These are phyloP conservation scores for Drosophila yooni DNA, from an alignment of 2,888 invertebrate species.

Conservation along the genomic window DNA sequence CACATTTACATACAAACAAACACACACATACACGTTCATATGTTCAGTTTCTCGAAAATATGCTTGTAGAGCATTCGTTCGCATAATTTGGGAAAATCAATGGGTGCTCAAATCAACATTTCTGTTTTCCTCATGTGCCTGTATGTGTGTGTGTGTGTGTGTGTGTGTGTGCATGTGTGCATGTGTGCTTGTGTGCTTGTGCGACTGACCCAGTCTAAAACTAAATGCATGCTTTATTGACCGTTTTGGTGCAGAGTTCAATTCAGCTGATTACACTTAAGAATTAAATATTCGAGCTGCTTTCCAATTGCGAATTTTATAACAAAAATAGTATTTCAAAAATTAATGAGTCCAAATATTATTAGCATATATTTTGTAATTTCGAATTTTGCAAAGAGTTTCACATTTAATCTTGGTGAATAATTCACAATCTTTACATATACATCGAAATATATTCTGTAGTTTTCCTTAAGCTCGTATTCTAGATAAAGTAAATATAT, in stretches of 20 bases:
- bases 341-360: neutral
- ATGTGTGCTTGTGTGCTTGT: conserved; percentile 27
- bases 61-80: conserved; percentile 14
- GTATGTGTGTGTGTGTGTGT: conserved; percentile 7
- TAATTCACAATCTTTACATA: neutral
- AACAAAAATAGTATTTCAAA: neutral
- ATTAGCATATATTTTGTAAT: neutral
- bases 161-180: conserved; percentile 9
- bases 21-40: neutral
- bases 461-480: neutral
- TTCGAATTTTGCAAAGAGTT: neutral
- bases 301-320: neutral
- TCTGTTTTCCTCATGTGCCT: neutral
- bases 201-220: conserved; percentile 64
- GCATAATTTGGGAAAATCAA: conserved; percentile 41
- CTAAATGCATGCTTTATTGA: conserved; percentile 61
- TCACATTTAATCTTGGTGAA: neutral
- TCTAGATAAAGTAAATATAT: neutral
- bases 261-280: conserved; percentile 20
- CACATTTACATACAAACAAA: neutral
- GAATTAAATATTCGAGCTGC: neutral
- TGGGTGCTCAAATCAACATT: conserved; percentile 51
- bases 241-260: conserved; percentile 35
- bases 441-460: neutral
- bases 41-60: conserved; percentile 1